phyloP scores from a whole-genome alignment of 1,140 invertebrate species.

The Steinernema khuongi region DNA sequence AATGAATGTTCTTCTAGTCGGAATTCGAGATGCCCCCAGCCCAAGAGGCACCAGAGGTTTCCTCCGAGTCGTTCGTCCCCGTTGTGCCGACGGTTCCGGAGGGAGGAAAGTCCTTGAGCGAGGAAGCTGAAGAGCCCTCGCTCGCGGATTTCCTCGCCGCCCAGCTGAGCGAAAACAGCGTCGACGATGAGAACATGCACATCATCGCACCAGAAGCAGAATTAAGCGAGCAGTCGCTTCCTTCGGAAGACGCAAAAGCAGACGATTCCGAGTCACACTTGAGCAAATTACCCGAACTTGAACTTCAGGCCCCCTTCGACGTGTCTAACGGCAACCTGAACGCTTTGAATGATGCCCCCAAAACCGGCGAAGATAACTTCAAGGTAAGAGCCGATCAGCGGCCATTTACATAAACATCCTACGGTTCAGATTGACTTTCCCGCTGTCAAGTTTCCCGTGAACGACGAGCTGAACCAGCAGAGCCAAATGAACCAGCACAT shows the following conservation, averaged over 20 bases:
- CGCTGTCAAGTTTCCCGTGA: constrained; percentile 12
- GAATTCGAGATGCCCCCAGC: neutral
- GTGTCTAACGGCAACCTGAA: neutral
- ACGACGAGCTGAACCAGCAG: constrained; percentile 16
- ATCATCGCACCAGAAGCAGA: neutral
- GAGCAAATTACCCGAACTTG: neutral
- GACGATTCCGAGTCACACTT: neutral
- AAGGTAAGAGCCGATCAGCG: too few relatives aligned
- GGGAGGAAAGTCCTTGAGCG: too few relatives aligned
- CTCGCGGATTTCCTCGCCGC: neutral
- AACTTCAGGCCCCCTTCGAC: neutral
- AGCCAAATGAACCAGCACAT: constrained; percentile 16
- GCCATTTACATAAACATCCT: too few relatives aligned
- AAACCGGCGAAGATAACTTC: constrained; percentile 16
- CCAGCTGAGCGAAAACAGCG: neutral
- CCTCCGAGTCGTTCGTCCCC: neutral
- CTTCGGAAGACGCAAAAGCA: neutral
- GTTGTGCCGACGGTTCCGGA: too few relatives aligned
- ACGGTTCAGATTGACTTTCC: constrained; percentile 9
- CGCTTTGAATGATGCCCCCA: neutral
- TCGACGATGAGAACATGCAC: neutral
- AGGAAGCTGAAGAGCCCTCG: too few relatives aligned
- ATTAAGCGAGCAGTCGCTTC: neutral
- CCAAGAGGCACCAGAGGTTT: neutral
- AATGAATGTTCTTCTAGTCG: neutral